Evolutionary conservation across 2,113 vertebrate genomes (phyloP).

Genomic region (Pan troglodytes): NHGRI_mPanTro3-v2.1_pri NC_072402.2:51098501-51099000

Average conservation of each 20-base stretch:
- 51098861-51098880: not conserved
- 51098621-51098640: not conserved
- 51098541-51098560: not conserved
- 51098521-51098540: not conserved
- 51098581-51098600: not conserved
- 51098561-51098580: not conserved
- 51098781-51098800: not conserved
- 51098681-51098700: not conserved
- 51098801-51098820: not conserved
- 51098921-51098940: not conserved
- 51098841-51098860: not conserved
- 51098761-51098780: not conserved
- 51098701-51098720: not conserved
- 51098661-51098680: not conserved
- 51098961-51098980: not conserved
- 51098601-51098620: not conserved
- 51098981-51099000: not conserved
- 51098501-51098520: not conserved
- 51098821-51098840: not conserved
- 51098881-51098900: not conserved
- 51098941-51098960: not conserved
- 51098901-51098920: not conserved
- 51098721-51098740: not conserved
- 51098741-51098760: not conserved
- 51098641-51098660: not conserved